phyloP scores from a whole-genome alignment of 1,140 invertebrate genomes.

The Lerema accius region DNA sequence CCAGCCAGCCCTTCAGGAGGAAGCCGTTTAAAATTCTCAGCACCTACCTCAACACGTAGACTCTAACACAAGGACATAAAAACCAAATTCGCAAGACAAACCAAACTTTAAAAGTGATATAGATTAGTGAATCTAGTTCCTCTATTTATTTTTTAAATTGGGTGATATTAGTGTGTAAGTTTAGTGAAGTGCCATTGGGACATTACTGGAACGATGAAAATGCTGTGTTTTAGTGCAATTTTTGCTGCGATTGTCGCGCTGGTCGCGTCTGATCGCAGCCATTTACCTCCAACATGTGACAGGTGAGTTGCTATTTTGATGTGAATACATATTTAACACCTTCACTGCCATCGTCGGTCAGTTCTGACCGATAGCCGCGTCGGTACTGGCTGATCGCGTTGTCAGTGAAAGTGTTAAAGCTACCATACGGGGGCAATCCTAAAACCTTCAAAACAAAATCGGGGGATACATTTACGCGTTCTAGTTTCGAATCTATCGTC shows the following conservation, averaged over 20 bases:
- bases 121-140: constrained; percentile 51
- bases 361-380: no score
- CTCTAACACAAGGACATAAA: constrained; percentile 28
- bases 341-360: no score
- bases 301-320: constrained; percentile 61
- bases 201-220: constrained; percentile 42
- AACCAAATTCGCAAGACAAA: constrained; percentile 34
- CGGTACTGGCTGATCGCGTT: no score
- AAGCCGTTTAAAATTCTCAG: constrained; percentile 61
- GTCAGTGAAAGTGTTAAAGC: no score
- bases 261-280: constrained; percentile 55
- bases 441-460: no score
- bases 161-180: constrained; percentile 71
- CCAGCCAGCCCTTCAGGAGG: constrained; percentile 52
- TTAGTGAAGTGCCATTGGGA: constrained; percentile 58
- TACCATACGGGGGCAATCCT: no score
- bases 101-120: constrained; percentile 50
- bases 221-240: constrained; percentile 46
- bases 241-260: constrained; percentile 44
- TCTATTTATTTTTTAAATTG: constrained; percentile 52
- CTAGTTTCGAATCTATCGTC: no score
- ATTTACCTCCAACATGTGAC: constrained; percentile 67
- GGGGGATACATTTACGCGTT: no score
- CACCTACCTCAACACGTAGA: constrained; percentile 71
- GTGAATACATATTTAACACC: no score